Evolutionary conservation across 2,888 invertebrate species (phyloP), one percentile per base, ranked within the genome.

Genomic region (Acronicta aceris): DNA sequence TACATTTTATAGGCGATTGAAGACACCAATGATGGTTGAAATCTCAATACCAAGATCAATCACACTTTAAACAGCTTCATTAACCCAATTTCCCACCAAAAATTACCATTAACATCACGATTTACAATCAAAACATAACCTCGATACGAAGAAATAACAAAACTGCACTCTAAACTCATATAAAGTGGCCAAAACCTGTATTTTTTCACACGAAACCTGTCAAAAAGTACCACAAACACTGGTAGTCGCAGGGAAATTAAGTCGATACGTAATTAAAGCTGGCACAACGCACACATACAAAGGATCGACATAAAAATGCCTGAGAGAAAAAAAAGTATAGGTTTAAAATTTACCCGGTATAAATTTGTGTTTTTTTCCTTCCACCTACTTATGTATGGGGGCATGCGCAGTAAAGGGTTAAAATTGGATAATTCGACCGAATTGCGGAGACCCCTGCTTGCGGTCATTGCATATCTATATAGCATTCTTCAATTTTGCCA

Each of bases 191-290:
- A 81, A 81, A 76, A 74, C 65, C 72, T 65, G 56, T 74, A 71
- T 71, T 79, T 79, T 76, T 77, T 77, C 57, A 62, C 75, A 60
- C 77, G 55, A 69, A 79, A 84, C 74, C 81, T 81, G 74, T 78
- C 75, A 83, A 84, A 82, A 82, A 84, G 79, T 81, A 81, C 83
- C 81, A 82, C 83, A 81, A 83, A 84, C 84, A 81, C 85, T 75
- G 84, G 76, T 88, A 84, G 85, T 87, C 89, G 89, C 86, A 89
- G 85, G 91, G 91, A 93, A 93, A 93, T 94, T 94, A 94, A 94
- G 94, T 95, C 95, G 92, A 95, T 95, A 94, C 94, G 93, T 94
- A 95, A 95, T 95, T 94, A 94, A 95, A 94, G 89, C 89, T 84
- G 89, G 88, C 89, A 81, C 89, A 76, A 90, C 94, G 87, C 94